A percentile compares a stretch with the other conserved stretches of the same genome.
phyloP scores from a whole-genome alignment of 1,140 invertebrate species.

The Triops longicaudatus region DNA sequence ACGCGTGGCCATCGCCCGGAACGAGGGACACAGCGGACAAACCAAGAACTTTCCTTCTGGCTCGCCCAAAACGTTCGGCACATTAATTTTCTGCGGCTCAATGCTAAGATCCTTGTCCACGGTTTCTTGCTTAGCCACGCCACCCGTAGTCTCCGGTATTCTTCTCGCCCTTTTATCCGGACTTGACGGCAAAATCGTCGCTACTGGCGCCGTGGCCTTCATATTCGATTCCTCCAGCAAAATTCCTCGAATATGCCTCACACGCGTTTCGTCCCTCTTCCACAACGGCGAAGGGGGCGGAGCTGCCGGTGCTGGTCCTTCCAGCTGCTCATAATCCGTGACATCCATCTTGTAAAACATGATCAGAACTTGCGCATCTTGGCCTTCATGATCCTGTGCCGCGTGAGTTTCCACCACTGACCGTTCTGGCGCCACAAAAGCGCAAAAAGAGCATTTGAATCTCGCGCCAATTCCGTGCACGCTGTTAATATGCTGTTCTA shows the following conservation, averaged over 20 bases:
- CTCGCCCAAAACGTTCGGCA: slow-evolving; percentile 39
- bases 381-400: slow-evolving; percentile 41
- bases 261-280: slow-evolving; percentile 45
- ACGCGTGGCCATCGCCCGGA: slow-evolving; percentile 43
- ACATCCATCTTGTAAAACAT: slow-evolving; percentile 34
- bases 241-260: slow-evolving; percentile 52
- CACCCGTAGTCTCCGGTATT: background rate
- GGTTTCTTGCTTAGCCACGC: slow-evolving; percentile 22
- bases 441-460: slow-evolving; percentile 56
- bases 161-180: slow-evolving; percentile 23
- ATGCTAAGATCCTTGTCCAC: slow-evolving; percentile 27
- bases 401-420: slow-evolving; percentile 51
- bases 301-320: slow-evolving; percentile 24
- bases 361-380: slow-evolving; percentile 32
- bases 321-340: slow-evolving; percentile 30
- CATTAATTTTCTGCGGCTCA: slow-evolving; percentile 33
- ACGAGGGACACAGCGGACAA: slow-evolving; percentile 47
- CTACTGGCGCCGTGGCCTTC: slow-evolving; percentile 31
- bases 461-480: slow-evolving; percentile 53
- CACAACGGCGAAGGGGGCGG: slow-evolving; percentile 50
- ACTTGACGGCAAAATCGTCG: slow-evolving; percentile 32
- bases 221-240: slow-evolving; percentile 44
- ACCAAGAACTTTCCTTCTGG: slow-evolving; percentile 40
- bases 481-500: slow-evolving; percentile 47
- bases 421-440: slow-evolving; percentile 47